Evolutionary conservation across 2,888 invertebrate species (phyloP).

Genomic region (Imbricaverruca yamaguchii): DNA sequence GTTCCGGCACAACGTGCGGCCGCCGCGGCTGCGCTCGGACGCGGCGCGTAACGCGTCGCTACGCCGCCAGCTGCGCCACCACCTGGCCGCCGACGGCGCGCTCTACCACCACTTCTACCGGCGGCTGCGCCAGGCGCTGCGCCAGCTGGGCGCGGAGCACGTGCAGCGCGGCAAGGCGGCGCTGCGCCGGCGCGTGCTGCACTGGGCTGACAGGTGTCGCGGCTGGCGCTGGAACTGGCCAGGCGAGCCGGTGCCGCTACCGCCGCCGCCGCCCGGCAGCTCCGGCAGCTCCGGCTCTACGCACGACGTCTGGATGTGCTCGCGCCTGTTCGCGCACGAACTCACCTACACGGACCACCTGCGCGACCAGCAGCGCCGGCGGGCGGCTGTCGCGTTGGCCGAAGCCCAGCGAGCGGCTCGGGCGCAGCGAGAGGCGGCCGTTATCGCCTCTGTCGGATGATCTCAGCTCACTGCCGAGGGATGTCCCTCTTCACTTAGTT

Average conservation of each 20-base stretch:
- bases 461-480: no score
- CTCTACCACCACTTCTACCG: constrained; percentile 27
- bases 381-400: not conserved
- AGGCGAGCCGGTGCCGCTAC: not conserved
- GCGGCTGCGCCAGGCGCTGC: constrained; percentile 35
- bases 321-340: constrained; percentile 1
- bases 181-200: not conserved
- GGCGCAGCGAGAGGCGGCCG: no score
- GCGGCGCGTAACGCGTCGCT: not conserved
- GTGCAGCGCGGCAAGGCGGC: constrained; percentile 70
- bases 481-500: no score
- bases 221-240: not conserved
- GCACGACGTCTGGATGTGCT: not conserved
- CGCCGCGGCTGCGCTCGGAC: not conserved
- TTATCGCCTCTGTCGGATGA: no score
- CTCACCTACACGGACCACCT: not conserved
- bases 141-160: constrained; percentile 52
- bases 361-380: not conserved
- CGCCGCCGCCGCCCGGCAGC: not conserved
- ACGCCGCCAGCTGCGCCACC: constrained; percentile 32
- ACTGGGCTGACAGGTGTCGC: not conserved
- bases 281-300: not conserved
- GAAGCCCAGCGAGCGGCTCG: no score
- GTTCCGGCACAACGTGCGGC: constrained; percentile 2
- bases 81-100: constrained; percentile 33